These are phyloP conservation scores for Trichosurus vulpecula DNA, from an alignment of 2,797 vertebrate species.

Conservation along the genomic window DNA sequence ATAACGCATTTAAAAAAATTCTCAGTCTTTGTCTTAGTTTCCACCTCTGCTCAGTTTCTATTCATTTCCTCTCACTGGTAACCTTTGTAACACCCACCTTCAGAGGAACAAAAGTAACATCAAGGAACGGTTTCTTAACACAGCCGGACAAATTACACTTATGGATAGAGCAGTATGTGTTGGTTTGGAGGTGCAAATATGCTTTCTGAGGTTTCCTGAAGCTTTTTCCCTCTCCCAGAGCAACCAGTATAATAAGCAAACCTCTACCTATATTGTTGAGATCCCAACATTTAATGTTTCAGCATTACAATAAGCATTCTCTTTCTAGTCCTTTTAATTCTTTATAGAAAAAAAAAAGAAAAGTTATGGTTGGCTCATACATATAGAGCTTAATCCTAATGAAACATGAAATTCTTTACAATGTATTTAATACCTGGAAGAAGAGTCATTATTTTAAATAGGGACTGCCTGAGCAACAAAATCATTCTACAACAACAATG, in stretches of 20 bases:
- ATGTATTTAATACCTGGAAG: neutral
- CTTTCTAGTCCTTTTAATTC: neutral
- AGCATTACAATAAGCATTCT: constrained; percentile 28
- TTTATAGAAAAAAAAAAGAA: constrained; percentile 15
- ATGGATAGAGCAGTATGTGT: neutral
- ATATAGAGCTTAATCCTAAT: neutral
- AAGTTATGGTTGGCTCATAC: neutral
- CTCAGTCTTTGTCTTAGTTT: constrained; percentile 35
- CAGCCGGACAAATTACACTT: neutral
- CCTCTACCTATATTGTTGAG: neutral
- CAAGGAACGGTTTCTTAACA: neutral
- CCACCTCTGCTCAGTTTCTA: neutral
- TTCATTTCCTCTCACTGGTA: neutral
- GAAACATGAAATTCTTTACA: constrained; percentile 13
- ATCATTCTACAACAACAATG: neutral
- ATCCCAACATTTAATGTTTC: constrained; percentile 17
- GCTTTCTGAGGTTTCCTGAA: neutral
- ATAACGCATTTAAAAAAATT: neutral
- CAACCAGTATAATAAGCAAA: neutral
- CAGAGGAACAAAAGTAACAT: constrained; percentile 12
- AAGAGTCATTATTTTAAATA: constrained; percentile 26
- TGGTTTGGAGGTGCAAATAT: neutral
- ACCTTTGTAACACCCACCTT: neutral
- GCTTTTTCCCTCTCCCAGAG: neutral
- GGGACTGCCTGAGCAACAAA: neutral